phyloP scores from a whole-genome alignment of 2,113 vertebrate species.

The Chloropsis cyanopogon region DNA sequence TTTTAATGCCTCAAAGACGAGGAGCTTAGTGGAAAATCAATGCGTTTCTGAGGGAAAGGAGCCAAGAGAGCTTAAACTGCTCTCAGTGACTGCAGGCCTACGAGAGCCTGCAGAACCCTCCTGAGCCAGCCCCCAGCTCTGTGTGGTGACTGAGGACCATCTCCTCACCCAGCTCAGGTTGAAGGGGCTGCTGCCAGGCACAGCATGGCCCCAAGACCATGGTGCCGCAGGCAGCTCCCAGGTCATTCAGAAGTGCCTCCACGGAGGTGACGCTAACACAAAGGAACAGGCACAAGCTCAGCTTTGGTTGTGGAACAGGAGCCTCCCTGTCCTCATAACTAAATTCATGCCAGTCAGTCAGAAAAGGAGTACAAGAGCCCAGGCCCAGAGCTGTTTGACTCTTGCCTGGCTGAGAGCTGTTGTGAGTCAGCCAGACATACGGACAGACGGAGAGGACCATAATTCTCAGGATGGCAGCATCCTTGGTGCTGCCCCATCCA shows the following conservation, averaged over 20 bases:
- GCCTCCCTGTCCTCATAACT: neutral
- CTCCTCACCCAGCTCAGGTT: neutral
- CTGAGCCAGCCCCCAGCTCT: neutral
- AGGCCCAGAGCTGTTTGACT: neutral
- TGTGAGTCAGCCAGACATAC: slow-evolving; percentile 1
- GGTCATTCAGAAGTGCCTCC: neutral
- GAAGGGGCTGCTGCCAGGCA: neutral
- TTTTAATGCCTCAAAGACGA: slow-evolving; percentile 10
- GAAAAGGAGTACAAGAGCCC: neutral
- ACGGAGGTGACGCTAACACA: neutral
- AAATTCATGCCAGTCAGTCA: neutral
- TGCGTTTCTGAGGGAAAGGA: neutral
- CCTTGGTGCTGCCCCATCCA: slow-evolving; percentile 30
- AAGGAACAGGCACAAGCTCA: neutral
- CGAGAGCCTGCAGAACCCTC: neutral
- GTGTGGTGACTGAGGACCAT: neutral
- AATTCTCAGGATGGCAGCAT: slow-evolving; percentile 45
- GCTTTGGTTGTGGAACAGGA: neutral
- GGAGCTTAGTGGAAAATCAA: slow-evolving; percentile 40
- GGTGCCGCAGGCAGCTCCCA: neutral
- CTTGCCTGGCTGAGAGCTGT: slow-evolving; percentile 4
- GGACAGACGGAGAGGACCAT: neutral
- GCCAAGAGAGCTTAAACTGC: slow-evolving; percentile 17
- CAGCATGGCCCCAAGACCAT: fast-evolving
- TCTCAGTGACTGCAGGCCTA: neutral